Evolutionary conservation across 2,797 vertebrate genomes (phyloP).

Genomic region (Bovichtus diacanthus): DNA sequence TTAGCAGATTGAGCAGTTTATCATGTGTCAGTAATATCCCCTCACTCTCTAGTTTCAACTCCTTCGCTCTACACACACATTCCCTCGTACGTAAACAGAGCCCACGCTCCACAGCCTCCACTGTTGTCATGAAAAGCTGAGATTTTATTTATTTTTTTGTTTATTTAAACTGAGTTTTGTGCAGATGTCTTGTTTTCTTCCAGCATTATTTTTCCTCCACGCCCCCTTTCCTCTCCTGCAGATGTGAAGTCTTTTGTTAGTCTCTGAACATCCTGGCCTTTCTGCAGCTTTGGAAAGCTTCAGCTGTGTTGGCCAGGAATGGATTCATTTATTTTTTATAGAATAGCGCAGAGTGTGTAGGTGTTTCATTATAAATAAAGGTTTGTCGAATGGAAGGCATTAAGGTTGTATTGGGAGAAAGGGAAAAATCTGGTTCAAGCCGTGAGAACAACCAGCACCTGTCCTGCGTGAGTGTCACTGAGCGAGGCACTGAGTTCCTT

Average conservation of each 20-base stretch:
- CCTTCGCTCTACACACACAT: conserved; percentile 17
- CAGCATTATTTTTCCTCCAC: conserved; percentile 43
- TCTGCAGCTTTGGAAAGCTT: conserved; percentile 40
- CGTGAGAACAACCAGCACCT: not conserved
- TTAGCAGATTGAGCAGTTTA: conserved; percentile 34
- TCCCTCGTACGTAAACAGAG: conserved; percentile 29
- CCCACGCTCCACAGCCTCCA: conserved; percentile 36
- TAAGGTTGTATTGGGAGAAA: not conserved
- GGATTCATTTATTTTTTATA: conserved; percentile 50
- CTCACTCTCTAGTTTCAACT: not conserved
- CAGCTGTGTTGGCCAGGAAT: conserved; percentile 21
- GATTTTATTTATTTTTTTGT: no score
- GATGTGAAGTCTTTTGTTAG: conserved; percentile 52
- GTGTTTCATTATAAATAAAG: conserved; percentile 52
- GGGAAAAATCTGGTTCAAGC: not conserved
- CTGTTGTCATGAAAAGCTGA: conserved; percentile 36
- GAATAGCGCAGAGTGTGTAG: conserved; percentile 12
- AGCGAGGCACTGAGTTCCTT: not conserved
- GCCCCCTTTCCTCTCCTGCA: conserved; percentile 38
- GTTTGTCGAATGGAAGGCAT: conserved; percentile 20
- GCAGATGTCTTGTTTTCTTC: conserved; percentile 56
- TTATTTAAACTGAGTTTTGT: conserved; percentile 23
- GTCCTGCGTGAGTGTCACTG: not conserved
- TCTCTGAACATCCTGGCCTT: conserved; percentile 37
- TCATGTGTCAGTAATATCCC: conserved; percentile 34